Evolutionary conservation across 2,797 vertebrate genomes (phyloP).

Genomic region (Lophotriccus pileatus): DNA sequence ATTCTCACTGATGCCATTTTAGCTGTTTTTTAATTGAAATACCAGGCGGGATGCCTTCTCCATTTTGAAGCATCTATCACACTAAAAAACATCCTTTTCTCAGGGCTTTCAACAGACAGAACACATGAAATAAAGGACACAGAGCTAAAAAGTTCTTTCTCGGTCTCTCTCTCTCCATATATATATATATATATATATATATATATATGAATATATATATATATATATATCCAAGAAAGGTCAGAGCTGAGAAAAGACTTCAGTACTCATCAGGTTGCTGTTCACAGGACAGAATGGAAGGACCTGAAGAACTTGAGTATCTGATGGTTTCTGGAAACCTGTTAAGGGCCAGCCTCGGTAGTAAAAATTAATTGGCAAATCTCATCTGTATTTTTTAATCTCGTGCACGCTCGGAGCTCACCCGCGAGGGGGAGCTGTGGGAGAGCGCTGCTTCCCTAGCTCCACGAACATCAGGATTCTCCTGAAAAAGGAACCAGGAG

Average conservation of each 20-base stretch:
- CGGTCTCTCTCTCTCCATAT: not conserved
- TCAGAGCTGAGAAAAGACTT: not conserved
- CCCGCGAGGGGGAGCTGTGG: not conserved
- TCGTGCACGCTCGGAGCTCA: not conserved
- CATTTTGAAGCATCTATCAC: not conserved
- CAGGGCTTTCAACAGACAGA: not conserved
- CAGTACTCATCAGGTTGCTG: not conserved
- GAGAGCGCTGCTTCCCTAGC: not conserved
- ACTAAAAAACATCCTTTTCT: not conserved
- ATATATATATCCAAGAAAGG: not conserved
- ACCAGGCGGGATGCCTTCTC: not conserved
- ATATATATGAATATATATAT: not conserved
- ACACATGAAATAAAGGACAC: not conserved
- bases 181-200: not conserved
- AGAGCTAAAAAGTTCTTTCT: not conserved
- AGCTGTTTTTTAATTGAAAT: not conserved
- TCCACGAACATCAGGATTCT: not conserved
- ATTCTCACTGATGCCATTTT: not conserved
- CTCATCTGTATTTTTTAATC: accelerated
- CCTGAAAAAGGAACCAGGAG: not conserved
- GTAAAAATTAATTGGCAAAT: not conserved
- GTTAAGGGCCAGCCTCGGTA: not conserved
- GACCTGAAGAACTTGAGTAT: not conserved
- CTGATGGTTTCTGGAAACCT: not conserved
- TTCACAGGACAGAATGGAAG: not conserved